Conservation (phyloP, 2,888 invertebrate species). For the Macaria liturata region DNA sequence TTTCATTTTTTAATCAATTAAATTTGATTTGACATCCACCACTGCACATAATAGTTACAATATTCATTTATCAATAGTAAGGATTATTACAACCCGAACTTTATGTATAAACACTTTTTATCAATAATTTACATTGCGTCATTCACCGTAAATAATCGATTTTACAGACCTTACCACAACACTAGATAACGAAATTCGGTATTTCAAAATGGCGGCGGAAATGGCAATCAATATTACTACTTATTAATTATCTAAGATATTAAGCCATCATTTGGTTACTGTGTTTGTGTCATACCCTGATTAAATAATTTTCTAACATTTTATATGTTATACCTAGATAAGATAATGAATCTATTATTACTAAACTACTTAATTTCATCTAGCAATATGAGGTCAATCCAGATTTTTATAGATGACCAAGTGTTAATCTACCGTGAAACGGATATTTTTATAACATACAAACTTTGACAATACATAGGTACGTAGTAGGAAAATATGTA, state of each 20-base stretch:
- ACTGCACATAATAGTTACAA: slow-evolving; percentile 35
- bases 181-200: slow-evolving; percentile 25
- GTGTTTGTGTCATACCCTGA: neutral
- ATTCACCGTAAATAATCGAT: slow-evolving; percentile 36
- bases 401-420: no score
- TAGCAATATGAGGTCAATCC: no score
- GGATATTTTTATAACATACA: no score
- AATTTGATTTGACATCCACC: slow-evolving; percentile 12
- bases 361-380: no score
- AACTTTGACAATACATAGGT: no score
- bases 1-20: slow-evolving; percentile 36
- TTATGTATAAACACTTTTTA: slow-evolving; percentile 43
- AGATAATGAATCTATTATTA: no score
- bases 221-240: slow-evolving; percentile 13
- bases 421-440: no score
- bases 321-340: no score
- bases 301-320: neutral
- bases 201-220: slow-evolving; percentile 8
- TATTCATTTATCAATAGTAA: slow-evolving; percentile 43
- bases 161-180: slow-evolving; percentile 29
- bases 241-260: neutral
- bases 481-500: no score
- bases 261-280: neutral
- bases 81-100: slow-evolving; percentile 36
- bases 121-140: slow-evolving; percentile 43